Conservation (phyloP, 2,113 vertebrate genomes). For the Carettochelys insculpta region DNA sequence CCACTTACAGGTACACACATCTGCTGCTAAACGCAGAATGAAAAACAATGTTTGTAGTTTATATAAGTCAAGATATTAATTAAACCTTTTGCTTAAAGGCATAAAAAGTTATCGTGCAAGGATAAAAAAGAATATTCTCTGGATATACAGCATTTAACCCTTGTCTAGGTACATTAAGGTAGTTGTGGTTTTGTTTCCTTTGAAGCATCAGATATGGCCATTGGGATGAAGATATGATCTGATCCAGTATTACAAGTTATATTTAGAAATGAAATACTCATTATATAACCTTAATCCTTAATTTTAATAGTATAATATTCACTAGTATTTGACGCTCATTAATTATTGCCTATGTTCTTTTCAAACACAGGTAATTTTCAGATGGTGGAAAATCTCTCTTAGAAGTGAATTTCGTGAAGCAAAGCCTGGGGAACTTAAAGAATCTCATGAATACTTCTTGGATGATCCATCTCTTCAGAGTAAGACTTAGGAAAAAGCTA, state of each 20-base stretch:
- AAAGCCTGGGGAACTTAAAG: constrained; percentile 74
- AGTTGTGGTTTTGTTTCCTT: background rate
- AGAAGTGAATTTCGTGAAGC: constrained; percentile 62
- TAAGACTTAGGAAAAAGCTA: constrained; percentile 55
- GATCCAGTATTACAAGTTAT: background rate
- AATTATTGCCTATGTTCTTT: background rate
- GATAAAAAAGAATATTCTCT: background rate
- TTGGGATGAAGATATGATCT: background rate
- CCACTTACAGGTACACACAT: too few relatives aligned
- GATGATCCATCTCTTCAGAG: constrained; percentile 71
- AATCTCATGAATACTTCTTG: constrained; percentile 74
- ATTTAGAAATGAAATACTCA: background rate
- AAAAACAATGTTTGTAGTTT: background rate
- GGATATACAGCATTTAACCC: background rate
- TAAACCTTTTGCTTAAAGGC: background rate
- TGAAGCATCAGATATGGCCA: background rate
- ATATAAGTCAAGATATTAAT: background rate
- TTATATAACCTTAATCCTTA: background rate
- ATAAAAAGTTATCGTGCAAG: background rate
- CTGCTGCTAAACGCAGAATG: background rate
- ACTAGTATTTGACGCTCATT: background rate
- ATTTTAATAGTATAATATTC: background rate
- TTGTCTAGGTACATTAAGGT: background rate
- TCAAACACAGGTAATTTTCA: constrained; percentile 75
- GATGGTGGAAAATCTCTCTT: constrained; percentile 81